Conservation (phyloP, 2,797 vertebrate species). For the Gouania willdenowi region DNA sequence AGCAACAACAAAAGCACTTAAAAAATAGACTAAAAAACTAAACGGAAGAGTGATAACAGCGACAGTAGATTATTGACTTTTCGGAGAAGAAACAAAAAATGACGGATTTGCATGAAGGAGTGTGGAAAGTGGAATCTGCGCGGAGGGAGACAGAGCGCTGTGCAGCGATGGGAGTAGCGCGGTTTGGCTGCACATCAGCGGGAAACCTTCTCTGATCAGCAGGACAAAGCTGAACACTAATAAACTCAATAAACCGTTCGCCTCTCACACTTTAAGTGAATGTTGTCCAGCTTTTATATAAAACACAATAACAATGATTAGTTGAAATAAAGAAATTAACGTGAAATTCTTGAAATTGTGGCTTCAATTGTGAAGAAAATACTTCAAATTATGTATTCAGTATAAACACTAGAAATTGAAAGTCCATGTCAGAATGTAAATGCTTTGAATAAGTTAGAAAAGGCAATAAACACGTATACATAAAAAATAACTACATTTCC, state of each 20-base stretch:
- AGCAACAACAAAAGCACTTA: conserved; percentile 3
- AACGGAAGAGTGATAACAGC: conserved; percentile 42
- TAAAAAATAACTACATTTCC: conserved; percentile 54
- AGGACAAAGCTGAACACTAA: conserved; percentile 17
- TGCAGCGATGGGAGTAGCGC: conserved; percentile 69
- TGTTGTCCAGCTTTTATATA: too few relatives aligned
- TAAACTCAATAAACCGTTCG: background rate
- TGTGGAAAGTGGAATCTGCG: conserved; percentile 62
- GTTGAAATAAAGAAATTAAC: background rate
- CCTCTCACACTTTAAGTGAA: background rate
- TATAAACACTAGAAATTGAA: too few relatives aligned
- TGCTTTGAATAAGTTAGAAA: too few relatives aligned
- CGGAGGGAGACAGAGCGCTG: conserved; percentile 52
- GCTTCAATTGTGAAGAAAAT: too few relatives aligned
- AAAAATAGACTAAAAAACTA: conserved; percentile 16
- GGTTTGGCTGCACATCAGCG: conserved; percentile 75
- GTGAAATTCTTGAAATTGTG: too few relatives aligned
- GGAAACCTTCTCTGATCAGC: conserved; percentile 68
- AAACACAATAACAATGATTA: background rate
- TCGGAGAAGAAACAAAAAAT: conserved; percentile 33
- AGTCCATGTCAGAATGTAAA: too few relatives aligned
- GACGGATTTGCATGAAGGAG: conserved; percentile 55
- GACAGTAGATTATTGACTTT: conserved; percentile 46
- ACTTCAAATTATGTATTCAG: too few relatives aligned
- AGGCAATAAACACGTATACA: background rate